A percentile compares a stretch with the other conserved stretches of the same genome.
These are phyloP conservation scores for Phymastichus coffea DNA, from an alignment of 1,140 invertebrate species.

Conservation along the genomic window DNA sequence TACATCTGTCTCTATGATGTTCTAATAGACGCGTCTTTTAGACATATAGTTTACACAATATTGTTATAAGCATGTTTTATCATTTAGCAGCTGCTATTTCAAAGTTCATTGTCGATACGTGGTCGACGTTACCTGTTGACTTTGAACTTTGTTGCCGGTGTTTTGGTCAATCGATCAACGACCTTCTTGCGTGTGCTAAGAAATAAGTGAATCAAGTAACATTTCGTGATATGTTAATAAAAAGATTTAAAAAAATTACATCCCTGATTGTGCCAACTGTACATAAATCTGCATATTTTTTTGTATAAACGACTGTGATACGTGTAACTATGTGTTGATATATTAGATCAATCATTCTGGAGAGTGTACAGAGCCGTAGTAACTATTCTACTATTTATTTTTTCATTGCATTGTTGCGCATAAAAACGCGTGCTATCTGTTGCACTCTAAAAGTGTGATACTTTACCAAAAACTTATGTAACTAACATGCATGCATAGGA, in stretches of 20 bases:
- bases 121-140: not conserved
- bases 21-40: slow-evolving; percentile 32
- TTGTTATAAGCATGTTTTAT: slow-evolving; percentile 12
- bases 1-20: slow-evolving; percentile 56
- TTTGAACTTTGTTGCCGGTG: slow-evolving; percentile 3
- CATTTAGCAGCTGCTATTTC: not conserved
- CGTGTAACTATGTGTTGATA: not conserved
- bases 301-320: slow-evolving; percentile 32
- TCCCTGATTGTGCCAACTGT: too few relatives aligned
- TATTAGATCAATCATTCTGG: slow-evolving; percentile 33
- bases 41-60: slow-evolving; percentile 13
- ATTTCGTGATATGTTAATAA: too few relatives aligned
- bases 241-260: too few relatives aligned
- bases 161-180: too few relatives aligned
- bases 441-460: not conserved
- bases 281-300: slow-evolving; percentile 24
- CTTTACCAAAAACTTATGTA: not conserved
- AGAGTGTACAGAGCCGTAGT: slow-evolving; percentile 24
- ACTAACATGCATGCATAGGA: not conserved
- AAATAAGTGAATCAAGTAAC: too few relatives aligned
- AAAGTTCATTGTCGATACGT: slow-evolving; percentile 11
- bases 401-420: slow-evolving; percentile 21
- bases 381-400: slow-evolving; percentile 25
- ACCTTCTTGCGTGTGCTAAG: too few relatives aligned
- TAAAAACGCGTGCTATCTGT: slow-evolving; percentile 19